These are phyloP conservation scores for Machimus atricapillus DNA, from an alignment of 2,888 invertebrate species.

Conservation along the genomic window DNA sequence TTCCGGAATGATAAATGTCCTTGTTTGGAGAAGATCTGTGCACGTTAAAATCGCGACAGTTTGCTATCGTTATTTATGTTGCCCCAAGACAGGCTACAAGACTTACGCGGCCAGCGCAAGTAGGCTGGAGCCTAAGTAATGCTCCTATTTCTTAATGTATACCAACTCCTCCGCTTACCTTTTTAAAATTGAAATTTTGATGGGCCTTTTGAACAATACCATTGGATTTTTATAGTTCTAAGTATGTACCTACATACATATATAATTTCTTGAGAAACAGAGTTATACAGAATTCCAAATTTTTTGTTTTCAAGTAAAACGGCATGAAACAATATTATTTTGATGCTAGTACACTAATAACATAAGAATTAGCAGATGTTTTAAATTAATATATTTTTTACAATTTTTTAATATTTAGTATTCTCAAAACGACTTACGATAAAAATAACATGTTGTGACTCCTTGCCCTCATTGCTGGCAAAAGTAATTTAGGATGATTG, in stretches of 20 bases:
- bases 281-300: not conserved
- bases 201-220: not conserved
- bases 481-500: not conserved
- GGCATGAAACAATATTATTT: not conserved
- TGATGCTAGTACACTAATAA: not conserved
- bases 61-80: conserved; percentile 9
- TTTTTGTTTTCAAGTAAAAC: not conserved
- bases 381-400: not conserved
- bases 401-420: not conserved
- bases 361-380: not conserved
- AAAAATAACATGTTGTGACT: not conserved
- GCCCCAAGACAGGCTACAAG: not conserved
- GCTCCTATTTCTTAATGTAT: not conserved
- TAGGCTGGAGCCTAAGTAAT: not conserved
- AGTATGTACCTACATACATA: too few relatives aligned
- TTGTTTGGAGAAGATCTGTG: not conserved
- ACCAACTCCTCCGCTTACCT: not conserved
- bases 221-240: not conserved
- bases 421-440: not conserved
- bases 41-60: conserved; percentile 6
- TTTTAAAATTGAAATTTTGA: not conserved
- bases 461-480: not conserved
- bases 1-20: conserved; percentile 19
- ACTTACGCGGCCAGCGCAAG: not conserved
- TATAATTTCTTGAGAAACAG: not conserved